Percentiles rank a stretch among this genome's conserved stretches.
Evolutionary conservation across 2,888 invertebrate genomes (phyloP).

Genomic region (Diploptera punctata): DNA sequence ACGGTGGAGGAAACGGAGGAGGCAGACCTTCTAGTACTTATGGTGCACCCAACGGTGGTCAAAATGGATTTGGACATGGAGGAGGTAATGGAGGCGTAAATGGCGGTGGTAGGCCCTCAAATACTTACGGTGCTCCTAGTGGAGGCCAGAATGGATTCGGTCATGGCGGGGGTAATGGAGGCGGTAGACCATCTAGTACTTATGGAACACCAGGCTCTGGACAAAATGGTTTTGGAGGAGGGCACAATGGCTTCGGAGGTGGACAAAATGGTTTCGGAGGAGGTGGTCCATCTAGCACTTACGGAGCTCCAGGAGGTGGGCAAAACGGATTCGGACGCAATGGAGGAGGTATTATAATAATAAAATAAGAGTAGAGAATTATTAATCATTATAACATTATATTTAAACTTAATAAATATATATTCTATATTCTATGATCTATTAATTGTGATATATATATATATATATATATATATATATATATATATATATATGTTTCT

Average conservation of each 20-base stretch:
- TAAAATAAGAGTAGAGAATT: background rate
- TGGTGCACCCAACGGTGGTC: slow-evolving; percentile 21
- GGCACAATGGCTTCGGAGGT: slow-evolving; percentile 12
- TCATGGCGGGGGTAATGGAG: background rate
- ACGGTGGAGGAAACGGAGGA: background rate
- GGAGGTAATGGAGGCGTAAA: slow-evolving; percentile 4
- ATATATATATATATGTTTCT: no score
- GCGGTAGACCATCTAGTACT: slow-evolving; percentile 3
- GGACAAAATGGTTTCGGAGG: slow-evolving; percentile 19
- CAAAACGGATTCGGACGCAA: slow-evolving; percentile 23
- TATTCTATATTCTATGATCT: no score
- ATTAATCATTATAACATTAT: no score
- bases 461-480: no score
- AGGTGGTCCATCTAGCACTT: slow-evolving; percentile 33
- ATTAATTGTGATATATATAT: no score
- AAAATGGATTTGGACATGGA: slow-evolving; percentile 13
- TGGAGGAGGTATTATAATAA: background rate
- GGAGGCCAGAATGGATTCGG: slow-evolving; percentile 27
- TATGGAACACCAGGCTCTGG: slow-evolving; percentile 27
- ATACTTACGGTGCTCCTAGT: slow-evolving; percentile 36
- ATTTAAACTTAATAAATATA: no score
- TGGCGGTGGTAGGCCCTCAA: slow-evolving; percentile 33
- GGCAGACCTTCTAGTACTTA: slow-evolving; percentile 27
- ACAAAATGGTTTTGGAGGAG: slow-evolving; percentile 9
- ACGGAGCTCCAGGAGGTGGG: slow-evolving; percentile 37